phyloP scores from a whole-genome alignment of 2,888 invertebrate species.

The Pseudeuparius sepicola region DNA sequence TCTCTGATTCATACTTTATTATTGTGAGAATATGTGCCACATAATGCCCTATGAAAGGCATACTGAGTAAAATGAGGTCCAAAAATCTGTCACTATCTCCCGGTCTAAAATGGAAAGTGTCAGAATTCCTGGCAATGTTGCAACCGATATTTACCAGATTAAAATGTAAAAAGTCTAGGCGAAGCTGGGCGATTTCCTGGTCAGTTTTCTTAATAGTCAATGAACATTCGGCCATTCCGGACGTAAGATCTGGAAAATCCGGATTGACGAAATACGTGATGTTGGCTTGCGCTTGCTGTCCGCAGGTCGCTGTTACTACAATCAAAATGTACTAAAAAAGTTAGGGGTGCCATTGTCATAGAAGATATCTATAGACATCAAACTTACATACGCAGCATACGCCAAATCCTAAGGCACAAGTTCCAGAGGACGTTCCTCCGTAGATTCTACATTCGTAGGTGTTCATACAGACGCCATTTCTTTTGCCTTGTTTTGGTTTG shows the following conservation, averaged over 20 bases:
- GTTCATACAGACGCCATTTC: constrained; percentile 64
- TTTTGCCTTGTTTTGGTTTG: constrained; percentile 56
- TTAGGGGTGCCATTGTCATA: too few relatives aligned
- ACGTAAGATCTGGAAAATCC: constrained; percentile 68
- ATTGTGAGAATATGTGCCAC: constrained; percentile 2
- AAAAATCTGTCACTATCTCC: too few relatives aligned
- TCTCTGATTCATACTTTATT: too few relatives aligned
- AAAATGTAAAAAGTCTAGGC: constrained; percentile 76
- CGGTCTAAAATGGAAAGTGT: too few relatives aligned
- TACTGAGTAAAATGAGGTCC: too few relatives aligned
- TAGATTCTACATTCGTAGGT: constrained; percentile 74
- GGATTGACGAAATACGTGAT: constrained; percentile 76
- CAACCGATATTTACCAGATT: constrained; percentile 54
- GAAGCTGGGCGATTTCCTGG: constrained; percentile 70
- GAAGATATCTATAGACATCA: too few relatives aligned
- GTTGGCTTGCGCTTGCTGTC: constrained; percentile 62
- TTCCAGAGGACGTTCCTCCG: constrained; percentile 59
- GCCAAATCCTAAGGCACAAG: constrained; percentile 75
- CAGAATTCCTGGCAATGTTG: too few relatives aligned
- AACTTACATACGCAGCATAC: constrained; percentile 79
- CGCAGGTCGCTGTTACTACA: constrained; percentile 65
- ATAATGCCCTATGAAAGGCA: too few relatives aligned
- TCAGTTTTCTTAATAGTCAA: constrained; percentile 65
- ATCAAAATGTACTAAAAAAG: constrained; percentile 3
- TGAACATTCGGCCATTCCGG: constrained; percentile 56